Percentiles rank a stretch among this genome's conserved stretches.
Evolutionary conservation across 2,888 invertebrate species (phyloP).

Genomic region (Tinea pellionella): DNA sequence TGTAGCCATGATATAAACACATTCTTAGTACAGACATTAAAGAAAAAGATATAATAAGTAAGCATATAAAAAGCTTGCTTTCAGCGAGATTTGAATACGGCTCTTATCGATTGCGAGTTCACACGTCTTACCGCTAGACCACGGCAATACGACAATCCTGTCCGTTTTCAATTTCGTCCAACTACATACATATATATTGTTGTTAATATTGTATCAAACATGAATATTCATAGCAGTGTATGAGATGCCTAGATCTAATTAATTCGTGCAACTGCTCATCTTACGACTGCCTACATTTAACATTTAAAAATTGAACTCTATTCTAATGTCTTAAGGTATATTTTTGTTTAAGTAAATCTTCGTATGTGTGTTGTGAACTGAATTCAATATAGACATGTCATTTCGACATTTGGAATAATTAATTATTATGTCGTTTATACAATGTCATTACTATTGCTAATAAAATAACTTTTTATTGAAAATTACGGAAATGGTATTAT

Average conservation of each 20-base stretch:
- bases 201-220: constrained; percentile 6
- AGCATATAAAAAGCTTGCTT: too few species aligned
- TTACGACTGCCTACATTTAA: not conserved
- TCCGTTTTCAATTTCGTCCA: not conserved
- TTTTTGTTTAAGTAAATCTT: not conserved
- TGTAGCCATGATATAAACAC: too few species aligned
- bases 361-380: not conserved
- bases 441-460: not conserved
- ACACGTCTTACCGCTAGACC: too few species aligned
- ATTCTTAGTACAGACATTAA: too few species aligned
- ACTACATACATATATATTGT: not conserved
- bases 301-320: not conserved
- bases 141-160: too few species aligned
- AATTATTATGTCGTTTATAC: not conserved
- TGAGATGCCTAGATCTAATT: not conserved
- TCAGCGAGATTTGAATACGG: too few species aligned
- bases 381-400: not conserved
- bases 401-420: not conserved
- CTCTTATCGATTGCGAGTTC: too few species aligned
- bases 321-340: not conserved
- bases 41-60: too few species aligned
- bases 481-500: too few species aligned
- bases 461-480: not conserved
- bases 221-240: constrained; percentile 2
- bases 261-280: not conserved